Evolutionary conservation across 2,113 vertebrate species (phyloP).

Genomic region (Bubalus kerabau): DNA sequence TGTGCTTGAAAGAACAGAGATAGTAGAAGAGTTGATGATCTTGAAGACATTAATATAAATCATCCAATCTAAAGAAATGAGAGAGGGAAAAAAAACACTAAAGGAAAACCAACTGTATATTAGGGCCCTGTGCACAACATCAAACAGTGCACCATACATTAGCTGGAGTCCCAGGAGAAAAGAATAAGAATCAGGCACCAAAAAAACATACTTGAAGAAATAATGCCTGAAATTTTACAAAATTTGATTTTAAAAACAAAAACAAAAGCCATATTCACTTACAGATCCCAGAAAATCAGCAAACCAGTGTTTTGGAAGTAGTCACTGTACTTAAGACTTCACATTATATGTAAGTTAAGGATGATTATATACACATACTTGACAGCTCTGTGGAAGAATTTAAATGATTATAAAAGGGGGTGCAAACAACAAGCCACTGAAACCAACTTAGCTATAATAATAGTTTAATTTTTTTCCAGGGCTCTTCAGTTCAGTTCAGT

Average conservation of each 20-base stretch:
- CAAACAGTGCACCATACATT: not conserved
- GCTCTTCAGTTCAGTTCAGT: not conserved
- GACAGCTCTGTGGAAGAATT: not conserved
- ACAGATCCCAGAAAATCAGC: not conserved
- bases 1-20: not conserved
- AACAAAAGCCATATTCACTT: not conserved
- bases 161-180: not conserved
- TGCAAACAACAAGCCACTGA: not conserved
- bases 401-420: not conserved
- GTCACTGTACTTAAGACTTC: not conserved
- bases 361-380: not conserved
- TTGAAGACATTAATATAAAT: not conserved
- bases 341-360: not conserved
- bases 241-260: not conserved
- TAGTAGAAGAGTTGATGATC: not conserved
- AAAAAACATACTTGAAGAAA: not conserved
- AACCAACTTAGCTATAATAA: not conserved
- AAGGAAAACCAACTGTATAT: not conserved
- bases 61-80: not conserved
- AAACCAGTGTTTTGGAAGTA: not conserved
- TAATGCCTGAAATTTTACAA: not conserved
- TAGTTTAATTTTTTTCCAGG: not conserved
- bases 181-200: not conserved
- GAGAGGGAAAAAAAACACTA: not conserved
- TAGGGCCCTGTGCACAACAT: not conserved